Base-by-base conservation (phyloP, 2,113 vertebrate species). In the Alces alces region DNA sequence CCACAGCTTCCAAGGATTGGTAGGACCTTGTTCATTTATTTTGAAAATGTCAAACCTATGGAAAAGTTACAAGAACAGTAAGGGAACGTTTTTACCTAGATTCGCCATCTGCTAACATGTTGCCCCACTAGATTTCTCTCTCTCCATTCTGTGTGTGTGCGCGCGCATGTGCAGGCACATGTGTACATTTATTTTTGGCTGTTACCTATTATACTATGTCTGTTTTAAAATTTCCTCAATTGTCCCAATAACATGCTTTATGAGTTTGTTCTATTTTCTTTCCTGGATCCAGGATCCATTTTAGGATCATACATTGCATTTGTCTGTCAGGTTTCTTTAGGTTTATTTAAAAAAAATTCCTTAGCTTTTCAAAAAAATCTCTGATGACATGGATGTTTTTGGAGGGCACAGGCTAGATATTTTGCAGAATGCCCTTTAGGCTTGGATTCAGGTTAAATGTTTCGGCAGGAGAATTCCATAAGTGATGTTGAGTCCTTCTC, bases 131-230 rank as follows among this genome's bases (percentile, higher is more conserved):
- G 43, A 52, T n/a, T 17, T 60, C 0, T 57, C 13, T 30, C 23
- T 21, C 11, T 14, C 33, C 0, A 1, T 28, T 9, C 2, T 16
- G 43, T 64, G 47, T 43, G 7, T 73, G 36, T 28, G 13, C 0
- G 23, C 0, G 0, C n/a, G n/a, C 28, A 5, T 36, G 0, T 19
- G 11, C 14, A 2, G 10, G 27, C 27, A 52, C 6, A 4, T 27
- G 6, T 30, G 4, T 50, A 19, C 36, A 3, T 64, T 60, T 60
- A 45, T 60, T 91, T 94, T 66, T 54, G 64, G 28, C 17, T 52
- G 5, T 80, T 87, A 73, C 1, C 15, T 82, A 43, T 52, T 54
- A 36, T 11, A 39, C 33, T 33, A 70, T 39, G 15, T 60, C 27
- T n/a, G 28, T 73, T 83, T 79, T 70, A 61, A 93, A 66, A 90